Evolutionary conservation across 2,888 invertebrate species (phyloP).

Genomic region (Campaea margaritaria): DNA sequence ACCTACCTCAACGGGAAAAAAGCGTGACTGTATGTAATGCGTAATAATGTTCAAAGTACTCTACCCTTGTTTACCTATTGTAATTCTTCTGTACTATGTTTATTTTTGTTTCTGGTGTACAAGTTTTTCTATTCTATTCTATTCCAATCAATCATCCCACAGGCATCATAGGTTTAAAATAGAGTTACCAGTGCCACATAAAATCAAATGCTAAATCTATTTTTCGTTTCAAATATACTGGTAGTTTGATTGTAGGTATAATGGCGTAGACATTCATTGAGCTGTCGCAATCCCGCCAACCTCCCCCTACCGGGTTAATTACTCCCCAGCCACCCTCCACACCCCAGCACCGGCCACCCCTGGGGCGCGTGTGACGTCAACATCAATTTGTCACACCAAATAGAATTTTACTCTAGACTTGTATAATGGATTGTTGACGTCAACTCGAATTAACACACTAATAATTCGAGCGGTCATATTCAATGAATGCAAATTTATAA

Average conservation of each 20-base stretch:
- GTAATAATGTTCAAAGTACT: too few relatives aligned
- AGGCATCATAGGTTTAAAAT: too few relatives aligned
- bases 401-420: conserved; percentile 42
- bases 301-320: conserved; percentile 9
- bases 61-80: too few relatives aligned
- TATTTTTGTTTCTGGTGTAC: too few relatives aligned
- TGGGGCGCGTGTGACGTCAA: conserved; percentile 55
- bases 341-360: conserved; percentile 31
- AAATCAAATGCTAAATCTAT: neutral
- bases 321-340: neutral
- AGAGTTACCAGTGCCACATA: neutral
- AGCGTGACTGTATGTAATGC: too few relatives aligned
- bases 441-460: conserved; percentile 16
- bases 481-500: conserved; percentile 11
- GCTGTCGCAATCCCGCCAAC: conserved; percentile 3
- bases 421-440: conserved; percentile 2
- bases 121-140: too few relatives aligned
- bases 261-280: conserved; percentile 13
- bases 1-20: too few relatives aligned
- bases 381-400: conserved; percentile 47
- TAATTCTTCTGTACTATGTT: too few relatives aligned
- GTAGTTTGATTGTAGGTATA: neutral
- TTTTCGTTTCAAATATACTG: neutral
- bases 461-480: neutral
- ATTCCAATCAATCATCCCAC: too few relatives aligned